Percentiles rank a stretch among this genome's conserved stretches.
Conservation (phyloP, 2,888 invertebrate species). For the Epinotia ramella region DNA sequence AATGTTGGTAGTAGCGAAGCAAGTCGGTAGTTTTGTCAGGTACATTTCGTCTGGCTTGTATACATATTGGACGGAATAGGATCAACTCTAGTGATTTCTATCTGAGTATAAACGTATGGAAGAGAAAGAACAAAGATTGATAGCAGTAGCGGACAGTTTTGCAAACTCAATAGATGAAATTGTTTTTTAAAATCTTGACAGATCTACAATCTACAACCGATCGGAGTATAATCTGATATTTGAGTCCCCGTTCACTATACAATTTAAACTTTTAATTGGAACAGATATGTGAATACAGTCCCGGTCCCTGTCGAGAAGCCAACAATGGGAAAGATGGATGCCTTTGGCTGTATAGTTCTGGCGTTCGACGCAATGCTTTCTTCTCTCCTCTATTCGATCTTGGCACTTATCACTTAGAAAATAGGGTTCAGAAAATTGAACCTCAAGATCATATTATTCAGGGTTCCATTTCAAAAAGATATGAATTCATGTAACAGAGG, state of each 20-base stretch:
- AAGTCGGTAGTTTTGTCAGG: background rate
- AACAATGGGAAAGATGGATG: slow-evolving; percentile 62
- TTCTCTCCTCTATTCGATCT: slow-evolving; percentile 58
- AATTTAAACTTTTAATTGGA: background rate
- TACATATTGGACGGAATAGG: no score
- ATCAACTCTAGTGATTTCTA: no score
- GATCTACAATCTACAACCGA: no score
- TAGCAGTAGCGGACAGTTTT: background rate
- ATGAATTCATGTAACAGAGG: background rate
- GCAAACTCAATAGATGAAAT: background rate
- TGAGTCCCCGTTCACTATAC: background rate
- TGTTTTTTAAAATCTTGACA: background rate
- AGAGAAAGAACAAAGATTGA: background rate
- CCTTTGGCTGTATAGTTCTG: slow-evolving; percentile 73
- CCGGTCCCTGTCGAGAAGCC: slow-evolving; percentile 36
- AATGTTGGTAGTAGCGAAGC: background rate
- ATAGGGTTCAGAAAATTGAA: slow-evolving; percentile 4
- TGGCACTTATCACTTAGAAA: slow-evolving; percentile 21
- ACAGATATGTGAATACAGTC: slow-evolving; percentile 29
- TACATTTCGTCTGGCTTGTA: background rate
- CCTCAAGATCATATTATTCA: slow-evolving; percentile 1
- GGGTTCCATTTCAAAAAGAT: background rate
- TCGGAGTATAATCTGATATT: no score
- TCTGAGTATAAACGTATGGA: background rate
- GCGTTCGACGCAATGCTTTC: slow-evolving; percentile 59